Conservation (phyloP, 2,888 invertebrate genomes). For the Augiades crinisus region DNA sequence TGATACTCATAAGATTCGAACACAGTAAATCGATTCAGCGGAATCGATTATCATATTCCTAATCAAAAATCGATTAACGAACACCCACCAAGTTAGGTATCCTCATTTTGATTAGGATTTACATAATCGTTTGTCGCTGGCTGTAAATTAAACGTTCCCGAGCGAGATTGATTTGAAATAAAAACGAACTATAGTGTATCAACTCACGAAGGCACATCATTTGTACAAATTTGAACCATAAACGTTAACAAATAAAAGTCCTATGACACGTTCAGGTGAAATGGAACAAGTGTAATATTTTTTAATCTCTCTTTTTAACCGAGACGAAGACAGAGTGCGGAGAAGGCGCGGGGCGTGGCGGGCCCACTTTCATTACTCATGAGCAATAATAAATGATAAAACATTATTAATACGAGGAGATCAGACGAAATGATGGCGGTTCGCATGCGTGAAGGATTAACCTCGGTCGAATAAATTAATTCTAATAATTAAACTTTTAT, state of each 20-base stretch:
- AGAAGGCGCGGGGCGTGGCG: constrained; percentile 72
- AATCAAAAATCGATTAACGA: constrained; percentile 31
- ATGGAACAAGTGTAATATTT: constrained; percentile 30
- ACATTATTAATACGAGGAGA: constrained; percentile 78
- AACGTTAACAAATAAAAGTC: constrained; percentile 11
- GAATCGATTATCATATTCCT: constrained; percentile 27
- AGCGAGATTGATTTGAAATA: constrained; percentile 53
- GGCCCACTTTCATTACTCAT: constrained; percentile 79
- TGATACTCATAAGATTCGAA: background rate
- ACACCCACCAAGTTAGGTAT: constrained; percentile 36
- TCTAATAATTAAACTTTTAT: constrained; percentile 70
- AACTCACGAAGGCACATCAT: constrained; percentile 34
- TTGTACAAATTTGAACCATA: constrained; percentile 18
- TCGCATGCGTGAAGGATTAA: constrained; percentile 59
- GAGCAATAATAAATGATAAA: constrained; percentile 79
- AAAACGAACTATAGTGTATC: constrained; percentile 41
- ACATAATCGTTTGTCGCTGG: constrained; percentile 68
- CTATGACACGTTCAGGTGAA: constrained; percentile 14
- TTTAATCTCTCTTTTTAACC: constrained; percentile 63
- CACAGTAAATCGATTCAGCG: constrained; percentile 26
- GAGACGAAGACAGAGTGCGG: constrained; percentile 75
- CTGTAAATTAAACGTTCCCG: constrained; percentile 54
- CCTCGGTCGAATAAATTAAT: constrained; percentile 73
- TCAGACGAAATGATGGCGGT: constrained; percentile 66
- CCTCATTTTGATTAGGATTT: constrained; percentile 38